These are phyloP conservation scores for Andricus quercusramuli DNA, from an alignment of 2,888 invertebrate species.

Conservation along the genomic window DNA sequence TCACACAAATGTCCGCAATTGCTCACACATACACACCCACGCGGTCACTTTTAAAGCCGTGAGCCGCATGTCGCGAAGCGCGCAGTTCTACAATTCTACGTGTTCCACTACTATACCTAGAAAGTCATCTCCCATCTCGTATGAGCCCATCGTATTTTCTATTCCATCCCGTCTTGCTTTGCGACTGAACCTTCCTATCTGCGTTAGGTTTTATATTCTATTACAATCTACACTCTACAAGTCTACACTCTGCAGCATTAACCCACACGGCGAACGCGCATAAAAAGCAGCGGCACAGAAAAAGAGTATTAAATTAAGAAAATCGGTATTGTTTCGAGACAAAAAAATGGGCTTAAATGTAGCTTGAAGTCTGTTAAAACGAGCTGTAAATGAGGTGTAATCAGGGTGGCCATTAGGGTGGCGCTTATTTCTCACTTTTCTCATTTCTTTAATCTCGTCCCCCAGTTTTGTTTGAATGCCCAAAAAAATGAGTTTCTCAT, in stretches of 20 bases:
- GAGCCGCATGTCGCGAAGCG: conserved; percentile 40
- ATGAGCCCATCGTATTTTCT: not conserved
- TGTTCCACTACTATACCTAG: conserved; percentile 56
- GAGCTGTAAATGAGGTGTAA: too few species aligned
- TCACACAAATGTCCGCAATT: conserved; percentile 10
- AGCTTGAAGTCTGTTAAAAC: too few species aligned
- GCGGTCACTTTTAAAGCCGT: conserved; percentile 46
- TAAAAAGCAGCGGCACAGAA: too few species aligned
- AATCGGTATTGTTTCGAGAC: too few species aligned
- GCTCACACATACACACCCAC: conserved; percentile 44
- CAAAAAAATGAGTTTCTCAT: too few species aligned
- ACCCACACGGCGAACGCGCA: conserved; percentile 26
- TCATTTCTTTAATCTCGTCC: too few species aligned
- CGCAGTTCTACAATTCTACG: conserved; percentile 39
- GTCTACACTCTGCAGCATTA: not conserved
- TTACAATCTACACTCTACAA: not conserved
- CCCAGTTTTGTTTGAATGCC: too few species aligned
- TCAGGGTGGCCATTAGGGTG: too few species aligned
- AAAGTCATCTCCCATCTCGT: conserved; percentile 60
- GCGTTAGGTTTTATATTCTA: conserved; percentile 43
- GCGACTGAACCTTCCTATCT: conserved; percentile 29
- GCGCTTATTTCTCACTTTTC: too few species aligned
- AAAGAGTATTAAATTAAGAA: too few species aligned
- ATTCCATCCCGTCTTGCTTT: conserved; percentile 3
- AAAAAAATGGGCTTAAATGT: too few species aligned